phyloP scores from a whole-genome alignment of 2,888 invertebrate species.

The Clunio marinus region DNA sequence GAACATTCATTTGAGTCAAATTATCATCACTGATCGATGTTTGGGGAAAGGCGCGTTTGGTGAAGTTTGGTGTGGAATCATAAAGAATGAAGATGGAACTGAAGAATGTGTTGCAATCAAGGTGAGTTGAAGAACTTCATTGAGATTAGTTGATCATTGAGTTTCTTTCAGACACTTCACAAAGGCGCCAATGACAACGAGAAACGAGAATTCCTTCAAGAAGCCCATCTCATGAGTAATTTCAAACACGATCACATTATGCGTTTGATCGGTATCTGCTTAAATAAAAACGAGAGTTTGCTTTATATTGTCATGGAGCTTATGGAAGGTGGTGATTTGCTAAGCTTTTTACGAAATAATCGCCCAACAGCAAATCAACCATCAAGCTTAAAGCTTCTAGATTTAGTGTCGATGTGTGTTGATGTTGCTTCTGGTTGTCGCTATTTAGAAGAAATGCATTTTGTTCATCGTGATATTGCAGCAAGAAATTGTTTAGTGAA shows the following conservation, averaged over 20 bases:
- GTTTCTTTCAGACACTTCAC: constrained; percentile 66
- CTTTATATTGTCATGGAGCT: constrained; percentile 93
- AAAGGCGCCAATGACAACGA: constrained; percentile 88
- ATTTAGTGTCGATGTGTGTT: constrained; percentile 87
- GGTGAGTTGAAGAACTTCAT: constrained; percentile 54
- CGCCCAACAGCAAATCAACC: constrained; percentile 67
- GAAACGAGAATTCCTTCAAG: constrained; percentile 90
- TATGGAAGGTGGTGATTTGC: constrained; percentile 95
- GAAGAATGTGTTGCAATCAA: constrained; percentile 84
- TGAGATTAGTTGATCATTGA: constrained; percentile 19
- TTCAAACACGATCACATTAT: constrained; percentile 96
- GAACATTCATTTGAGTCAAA: constrained; percentile 79
- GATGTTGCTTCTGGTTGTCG: constrained; percentile 94
- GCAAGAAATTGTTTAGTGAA: constrained; percentile 94
- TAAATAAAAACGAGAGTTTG: constrained; percentile 67
- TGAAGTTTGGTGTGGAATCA: constrained; percentile 91
- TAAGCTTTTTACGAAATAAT: constrained; percentile 82
- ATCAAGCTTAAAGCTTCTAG: constrained; percentile 69
- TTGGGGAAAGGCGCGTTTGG: constrained; percentile 96
- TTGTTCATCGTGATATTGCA: constrained; percentile 94
- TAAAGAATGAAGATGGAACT: constrained; percentile 54
- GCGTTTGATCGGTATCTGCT: constrained; percentile 86
- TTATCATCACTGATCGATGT: constrained; percentile 74
- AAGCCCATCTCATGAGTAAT: constrained; percentile 95
- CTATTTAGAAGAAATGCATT: constrained; percentile 94